Base-by-base conservation (phyloP, 92 coral and sea anemone genomes). In the Siderastrea siderea region DNA sequence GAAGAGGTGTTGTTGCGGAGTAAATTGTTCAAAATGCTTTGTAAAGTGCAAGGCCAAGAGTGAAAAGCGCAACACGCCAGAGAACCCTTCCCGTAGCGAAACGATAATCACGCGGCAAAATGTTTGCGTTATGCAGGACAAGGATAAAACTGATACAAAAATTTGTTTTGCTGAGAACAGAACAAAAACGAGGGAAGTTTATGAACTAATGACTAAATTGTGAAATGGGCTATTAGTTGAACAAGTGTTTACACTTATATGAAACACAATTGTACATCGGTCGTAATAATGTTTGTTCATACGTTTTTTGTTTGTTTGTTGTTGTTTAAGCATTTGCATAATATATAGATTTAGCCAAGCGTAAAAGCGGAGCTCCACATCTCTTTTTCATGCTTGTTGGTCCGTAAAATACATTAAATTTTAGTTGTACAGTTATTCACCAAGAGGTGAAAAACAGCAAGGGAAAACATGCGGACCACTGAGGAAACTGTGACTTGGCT, bases 1-100 rank as follows among this genome's bases (percentile, higher is more conserved):
- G 61, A 82, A 86, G 70, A 86, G 55, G 8, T 71, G 75, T 13
- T 47, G 88, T 44, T 78, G 86, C 47, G 54, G n/a, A 5, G 17
- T n/a, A 46, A 12, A 6, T 59, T 63, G 83, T 62, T 83, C 49
- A 11, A 72, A 52, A 11, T 45, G 75, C 53, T 43, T 53, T 81
- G 49, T 49, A 68, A 81, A 67, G 10, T 68, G 52, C 12, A 14
- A 81, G 15, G 26, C 62, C 6, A 52, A 81, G 43, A 51, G 58
- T 1, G 15, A 77, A 58, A 13, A 14, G 1, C 52, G 2, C 3
- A 77, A 76, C 7, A 11, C 43, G 17, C 6, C n/a, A 11, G 71
- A 4, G 45, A 48, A 64, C 26, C 46, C 53, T 17, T 19, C n/a
- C 17, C 46, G 4, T 4, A 5, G 11, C 57, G n/a, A 13, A 64